phyloP scores from a whole-genome alignment of 1,140 invertebrate genomes.

The Drosophila aff. region DNA sequence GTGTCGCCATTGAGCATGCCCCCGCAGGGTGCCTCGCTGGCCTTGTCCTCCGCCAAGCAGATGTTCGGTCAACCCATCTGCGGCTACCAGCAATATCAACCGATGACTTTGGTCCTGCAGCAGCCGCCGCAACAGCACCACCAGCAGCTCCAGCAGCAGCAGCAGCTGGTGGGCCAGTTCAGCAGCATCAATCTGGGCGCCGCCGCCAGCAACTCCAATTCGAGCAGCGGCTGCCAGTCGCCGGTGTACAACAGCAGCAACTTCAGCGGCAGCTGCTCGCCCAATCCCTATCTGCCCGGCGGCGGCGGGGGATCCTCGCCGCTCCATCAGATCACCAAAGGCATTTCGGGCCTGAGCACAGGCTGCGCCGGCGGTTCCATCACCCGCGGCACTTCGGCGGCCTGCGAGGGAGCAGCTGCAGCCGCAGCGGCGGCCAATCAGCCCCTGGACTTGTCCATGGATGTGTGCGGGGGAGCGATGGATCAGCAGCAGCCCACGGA shows the following conservation, averaged over 20 bases:
- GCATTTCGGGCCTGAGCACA: conserved; percentile 88
- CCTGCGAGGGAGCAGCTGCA: conserved; percentile 72
- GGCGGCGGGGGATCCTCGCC: conserved; percentile 72
- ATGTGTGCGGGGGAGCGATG: conserved; percentile 52
- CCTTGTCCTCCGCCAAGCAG: conserved; percentile 64
- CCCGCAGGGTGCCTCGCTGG: conserved; percentile 65
- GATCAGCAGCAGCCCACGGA: conserved; percentile 50
- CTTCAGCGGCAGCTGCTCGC: conserved; percentile 79
- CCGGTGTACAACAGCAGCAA: conserved; percentile 74
- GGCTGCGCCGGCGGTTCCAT: conserved; percentile 88
- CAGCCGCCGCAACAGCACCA: conserved; percentile 47
- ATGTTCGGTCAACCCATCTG: conserved; percentile 75
- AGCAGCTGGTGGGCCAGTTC: conserved; percentile 76
- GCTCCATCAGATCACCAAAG: conserved; percentile 85
- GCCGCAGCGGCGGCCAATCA: conserved; percentile 58
- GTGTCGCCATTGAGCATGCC: conserved; percentile 74
- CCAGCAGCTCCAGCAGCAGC: conserved; percentile 44
- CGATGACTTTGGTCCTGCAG: conserved; percentile 53
- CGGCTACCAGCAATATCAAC: conserved; percentile 61
- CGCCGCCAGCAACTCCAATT: conserved; percentile 68
- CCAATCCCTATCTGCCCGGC: conserved; percentile 72
- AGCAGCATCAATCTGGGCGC: conserved; percentile 76
- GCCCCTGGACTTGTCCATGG: conserved; percentile 83
- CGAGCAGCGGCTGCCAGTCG: conserved; percentile 77
- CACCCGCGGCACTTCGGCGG: conserved; percentile 89